A percentile compares a stretch with the other conserved stretches of the same genome.
phyloP scores from a whole-genome alignment of 2,113 vertebrate species.

The Xiphorhynchus elegans region DNA sequence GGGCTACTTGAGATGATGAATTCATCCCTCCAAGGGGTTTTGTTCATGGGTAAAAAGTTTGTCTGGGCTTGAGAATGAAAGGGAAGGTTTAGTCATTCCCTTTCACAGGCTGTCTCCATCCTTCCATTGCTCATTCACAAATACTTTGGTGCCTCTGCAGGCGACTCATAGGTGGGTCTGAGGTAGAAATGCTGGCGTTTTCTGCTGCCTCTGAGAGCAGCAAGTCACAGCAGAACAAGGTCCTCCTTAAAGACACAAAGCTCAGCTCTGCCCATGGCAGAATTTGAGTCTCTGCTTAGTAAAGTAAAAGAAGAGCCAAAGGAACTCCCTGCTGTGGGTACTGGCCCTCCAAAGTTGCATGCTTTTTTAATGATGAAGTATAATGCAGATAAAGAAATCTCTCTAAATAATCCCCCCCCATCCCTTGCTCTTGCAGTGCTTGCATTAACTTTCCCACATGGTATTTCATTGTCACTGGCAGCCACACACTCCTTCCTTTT shows the following conservation, averaged over 20 bases:
- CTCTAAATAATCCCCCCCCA: fast-evolving
- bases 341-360: background rate
- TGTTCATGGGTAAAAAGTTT: background rate
- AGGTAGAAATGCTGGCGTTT: background rate
- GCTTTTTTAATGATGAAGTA: background rate
- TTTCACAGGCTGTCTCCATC: background rate
- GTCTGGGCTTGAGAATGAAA: background rate
- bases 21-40: background rate
- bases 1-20: background rate
- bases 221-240: background rate
- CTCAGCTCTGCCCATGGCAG: background rate
- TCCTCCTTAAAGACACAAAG: background rate
- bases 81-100: constrained; percentile 6
- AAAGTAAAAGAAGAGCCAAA: background rate
- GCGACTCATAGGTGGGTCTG: background rate
- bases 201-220: background rate
- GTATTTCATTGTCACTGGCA: background rate
- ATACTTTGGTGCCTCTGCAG: background rate
- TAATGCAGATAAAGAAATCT: background rate
- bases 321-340: background rate
- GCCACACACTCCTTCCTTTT: background rate
- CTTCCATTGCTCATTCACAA: constrained; percentile 35
- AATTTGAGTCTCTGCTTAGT: background rate
- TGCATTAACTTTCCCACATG: fast-evolving
- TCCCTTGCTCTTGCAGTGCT: background rate